Evolutionary conservation across 2,888 invertebrate species (phyloP).

Genomic region (Aspidapion aeneum): DNA sequence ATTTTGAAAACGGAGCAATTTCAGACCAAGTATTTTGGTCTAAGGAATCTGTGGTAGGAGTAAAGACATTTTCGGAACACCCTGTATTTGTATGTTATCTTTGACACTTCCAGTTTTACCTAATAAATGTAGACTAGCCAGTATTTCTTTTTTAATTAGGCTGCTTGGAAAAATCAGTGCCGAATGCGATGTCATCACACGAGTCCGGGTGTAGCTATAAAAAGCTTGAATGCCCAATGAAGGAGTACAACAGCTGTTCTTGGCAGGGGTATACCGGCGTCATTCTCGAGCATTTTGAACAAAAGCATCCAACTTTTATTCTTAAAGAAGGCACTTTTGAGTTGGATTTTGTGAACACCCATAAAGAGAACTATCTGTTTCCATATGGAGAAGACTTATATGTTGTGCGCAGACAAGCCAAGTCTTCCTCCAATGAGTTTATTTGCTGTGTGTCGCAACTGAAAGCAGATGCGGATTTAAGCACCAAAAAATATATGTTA

Average conservation of each 20-base stretch:
- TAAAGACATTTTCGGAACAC: too few species aligned
- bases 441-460: conserved; percentile 33
- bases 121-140: too few species aligned
- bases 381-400: conserved; percentile 34
- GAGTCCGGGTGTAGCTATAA: conserved; percentile 35
- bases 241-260: conserved; percentile 27
- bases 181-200: conserved; percentile 31
- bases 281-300: conserved; percentile 37
- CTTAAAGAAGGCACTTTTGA: conserved; percentile 36
- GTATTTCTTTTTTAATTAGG: too few species aligned
- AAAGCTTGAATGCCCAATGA: conserved; percentile 32
- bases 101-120: too few species aligned
- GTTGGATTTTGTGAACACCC: conserved; percentile 37
- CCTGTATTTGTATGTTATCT: too few species aligned
- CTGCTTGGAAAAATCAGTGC: conserved; percentile 33
- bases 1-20: too few species aligned
- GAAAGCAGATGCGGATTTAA: conserved; percentile 22
- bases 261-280: conserved; percentile 36
- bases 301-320: conserved; percentile 34
- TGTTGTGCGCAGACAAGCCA: conserved; percentile 33
- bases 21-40: too few species aligned
- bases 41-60: too few species aligned
- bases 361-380: conserved; percentile 37
- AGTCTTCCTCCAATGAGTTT: conserved; percentile 30
- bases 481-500: conserved; percentile 24